Base-by-base conservation (phyloP, 2,113 vertebrate genomes). In the Rhombomys opimus region DNA sequence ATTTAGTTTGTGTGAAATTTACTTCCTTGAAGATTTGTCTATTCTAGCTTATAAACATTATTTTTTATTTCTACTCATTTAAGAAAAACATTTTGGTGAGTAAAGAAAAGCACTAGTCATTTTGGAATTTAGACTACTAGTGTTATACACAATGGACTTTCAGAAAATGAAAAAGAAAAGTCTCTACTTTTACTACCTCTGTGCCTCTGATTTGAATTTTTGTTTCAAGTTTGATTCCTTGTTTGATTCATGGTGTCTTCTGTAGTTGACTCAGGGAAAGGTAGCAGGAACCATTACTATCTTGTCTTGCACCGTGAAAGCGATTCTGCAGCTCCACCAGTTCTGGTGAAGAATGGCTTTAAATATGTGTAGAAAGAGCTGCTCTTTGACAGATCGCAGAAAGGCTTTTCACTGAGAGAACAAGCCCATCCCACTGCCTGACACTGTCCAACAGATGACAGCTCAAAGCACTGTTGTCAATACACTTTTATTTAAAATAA, bases 351-450 rank as follows among this genome's bases (percentile, higher is more conserved):
- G 50, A 67, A 95, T 93, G 57, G 63, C 95, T 89, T 97, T 97
- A 96, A 98, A 97, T 98, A 97, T 95, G 77, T 84, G 97, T 96
- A 89, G 76, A 82, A 75, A 54, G 70, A 96, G 72, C 63, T 41
- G 14, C 67, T 70, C 3, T 70, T 93, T 98, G 97, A 97, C 96
- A 94, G 96, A 97, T 97, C 72, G 86, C 94, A 89, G 82, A 76
- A 78, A 84, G 77, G 73, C 76, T 96, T 61, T 95, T 97, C 94
- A 78, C n/a, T 94, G 82, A 95, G 22, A 90, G 73, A 95, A 95
- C 89, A 91, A 95, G 50, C 76, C 91, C 68, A 70, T 82, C 50
- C 81, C 5, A 57, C 77, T 65, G 86, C 54, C 54, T 86, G 88
- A 91, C 90, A 93, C 86, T 81, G 38, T 68, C 77, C 17, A 59